phyloP scores from a whole-genome alignment of 1,140 invertebrate genomes.

The Polypedilum pembai region DNA sequence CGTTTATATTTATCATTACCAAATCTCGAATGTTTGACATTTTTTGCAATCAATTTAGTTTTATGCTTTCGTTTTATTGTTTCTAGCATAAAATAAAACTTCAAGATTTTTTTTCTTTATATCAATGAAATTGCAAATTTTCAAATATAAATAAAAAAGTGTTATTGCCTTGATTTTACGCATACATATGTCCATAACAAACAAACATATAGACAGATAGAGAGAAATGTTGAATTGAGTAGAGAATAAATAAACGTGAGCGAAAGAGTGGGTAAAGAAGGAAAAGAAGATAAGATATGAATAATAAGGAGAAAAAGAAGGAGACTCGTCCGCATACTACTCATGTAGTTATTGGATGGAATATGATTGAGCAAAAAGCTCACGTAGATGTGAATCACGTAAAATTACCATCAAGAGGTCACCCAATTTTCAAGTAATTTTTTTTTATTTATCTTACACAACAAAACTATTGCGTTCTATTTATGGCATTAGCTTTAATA shows the following conservation, averaged over 20 bases:
- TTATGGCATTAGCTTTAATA: neutral
- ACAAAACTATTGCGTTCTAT: neutral
- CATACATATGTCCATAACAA: too few species aligned
- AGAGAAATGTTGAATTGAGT: neutral
- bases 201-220: neutral
- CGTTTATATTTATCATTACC: too few species aligned
- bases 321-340: neutral
- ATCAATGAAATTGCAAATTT: too few species aligned
- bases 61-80: too few species aligned
- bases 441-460: neutral
- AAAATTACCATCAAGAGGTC: conserved; percentile 12
- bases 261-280: neutral
- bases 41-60: too few species aligned
- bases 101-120: too few species aligned
- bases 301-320: neutral
- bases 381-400: conserved; percentile 16
- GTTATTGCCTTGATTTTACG: too few species aligned
- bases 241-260: neutral
- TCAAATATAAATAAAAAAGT: too few species aligned
- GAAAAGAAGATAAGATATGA: conserved; percentile 16
- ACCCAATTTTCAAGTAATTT: neutral
- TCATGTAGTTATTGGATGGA: neutral
- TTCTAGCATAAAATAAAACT: too few species aligned
- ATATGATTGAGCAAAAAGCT: neutral
- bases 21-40: too few species aligned